phyloP scores from a whole-genome alignment of 2,888 invertebrate genomes.

The Athetis lepigone region DNA sequence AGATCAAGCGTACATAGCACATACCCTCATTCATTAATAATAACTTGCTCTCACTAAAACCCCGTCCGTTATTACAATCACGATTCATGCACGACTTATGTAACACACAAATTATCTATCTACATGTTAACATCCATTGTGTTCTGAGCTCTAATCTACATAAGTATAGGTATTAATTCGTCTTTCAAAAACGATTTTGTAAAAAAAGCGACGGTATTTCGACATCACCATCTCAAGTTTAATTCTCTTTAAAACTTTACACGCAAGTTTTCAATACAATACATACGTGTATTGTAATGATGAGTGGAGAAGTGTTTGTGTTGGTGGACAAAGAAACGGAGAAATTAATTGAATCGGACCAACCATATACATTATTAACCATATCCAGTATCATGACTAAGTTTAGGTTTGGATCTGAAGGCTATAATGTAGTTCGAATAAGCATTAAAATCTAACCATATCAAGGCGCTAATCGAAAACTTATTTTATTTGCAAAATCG shows the following conservation, averaged over 20 bases:
- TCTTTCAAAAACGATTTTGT: conserved; percentile 88
- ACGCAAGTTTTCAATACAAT: conserved; percentile 82
- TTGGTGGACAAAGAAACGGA: neutral
- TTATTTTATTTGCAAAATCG: conserved; percentile 44
- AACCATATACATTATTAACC: no score
- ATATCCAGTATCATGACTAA: no score
- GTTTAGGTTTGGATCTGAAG: no score
- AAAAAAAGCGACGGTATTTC: conserved; percentile 82
- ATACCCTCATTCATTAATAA: conserved; percentile 85
- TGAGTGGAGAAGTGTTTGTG: conserved; percentile 64
- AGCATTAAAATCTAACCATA: conserved; percentile 34
- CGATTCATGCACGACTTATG: conserved; percentile 84
- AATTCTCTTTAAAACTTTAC: conserved; percentile 72
- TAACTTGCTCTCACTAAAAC: conserved; percentile 80
- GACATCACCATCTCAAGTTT: conserved; percentile 71
- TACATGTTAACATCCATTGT: conserved; percentile 87
- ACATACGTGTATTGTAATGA: conserved; percentile 68
- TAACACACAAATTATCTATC: conserved; percentile 86
- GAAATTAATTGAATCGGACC: neutral
- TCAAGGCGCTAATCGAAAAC: conserved; percentile 22
- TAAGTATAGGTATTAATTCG: conserved; percentile 90
- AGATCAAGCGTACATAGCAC: conserved; percentile 76
- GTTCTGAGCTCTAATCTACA: conserved; percentile 85
- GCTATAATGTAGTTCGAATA: no score
- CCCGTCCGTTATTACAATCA: conserved; percentile 82